Base-by-base conservation (phyloP, 2,888 invertebrate species). In the Andrena camellia region DNA sequence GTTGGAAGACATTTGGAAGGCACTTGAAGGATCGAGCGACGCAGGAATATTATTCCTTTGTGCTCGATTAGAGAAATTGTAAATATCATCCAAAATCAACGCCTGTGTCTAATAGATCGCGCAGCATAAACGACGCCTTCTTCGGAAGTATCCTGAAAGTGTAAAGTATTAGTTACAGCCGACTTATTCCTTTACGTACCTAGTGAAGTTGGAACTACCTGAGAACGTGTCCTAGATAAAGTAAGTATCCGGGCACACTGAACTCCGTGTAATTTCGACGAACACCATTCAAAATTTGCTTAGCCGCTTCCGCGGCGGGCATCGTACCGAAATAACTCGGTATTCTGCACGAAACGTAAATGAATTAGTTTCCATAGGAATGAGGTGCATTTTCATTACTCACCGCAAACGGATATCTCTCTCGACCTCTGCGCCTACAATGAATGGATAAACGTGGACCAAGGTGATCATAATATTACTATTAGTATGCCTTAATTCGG, bases 281-380 rank as follows among this genome's bases (percentile, higher is more conserved):
- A 2, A 96, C 95, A 33, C 96, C 96, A 59, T 96, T 95, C 23
- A 96, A 92, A 68, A 96, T 96, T 69, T 94, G 94, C 62, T 90
- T 91, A 0, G 96, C 96, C 7, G 96, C 96, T 60, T 95, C 94
- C 1, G 92, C 90, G 0, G 96, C 95, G 42, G 95, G 95, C 88
- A 96, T 95, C 10, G 96, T 96, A 10, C 96, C 96, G 87, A 96
- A 96, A 90, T 96, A 96, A 89, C 96, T 96, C 5, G 96, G 96
- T 91, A 96, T 96, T 89, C 96, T 96, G 86, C 17, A 50, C 20
- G 10, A 73, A 70, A 68, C 69, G 68, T 57, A 29, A 52, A 48
- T 7, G 29, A 59, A 54, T 72, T 1, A 69, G 13, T 54, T n/a
- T 69, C 17, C 10, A 2, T 8, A 48, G 6, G n/a, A 62, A 26